Evolutionary conservation across 2,113 vertebrate genomes (phyloP).

Genomic region (Nicator chloris): DNA sequence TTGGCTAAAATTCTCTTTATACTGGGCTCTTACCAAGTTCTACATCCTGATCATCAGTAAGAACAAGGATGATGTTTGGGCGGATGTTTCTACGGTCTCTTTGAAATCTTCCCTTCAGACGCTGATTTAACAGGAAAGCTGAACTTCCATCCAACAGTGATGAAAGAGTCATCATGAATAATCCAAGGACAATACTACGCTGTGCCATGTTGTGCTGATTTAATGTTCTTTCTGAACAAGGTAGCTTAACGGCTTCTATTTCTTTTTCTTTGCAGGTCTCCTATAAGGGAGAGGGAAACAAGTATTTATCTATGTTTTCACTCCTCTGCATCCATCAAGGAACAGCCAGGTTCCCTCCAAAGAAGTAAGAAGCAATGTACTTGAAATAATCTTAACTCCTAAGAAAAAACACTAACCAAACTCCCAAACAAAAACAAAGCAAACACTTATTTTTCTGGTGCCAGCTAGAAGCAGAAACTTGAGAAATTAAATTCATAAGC

Average conservation of each 20-base stretch:
- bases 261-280: slow-evolving; percentile 51
- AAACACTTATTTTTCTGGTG: not conserved
- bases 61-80: slow-evolving; percentile 95
- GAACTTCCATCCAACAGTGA: slow-evolving; percentile 74
- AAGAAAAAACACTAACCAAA: not conserved
- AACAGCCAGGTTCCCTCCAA: not conserved
- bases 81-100: slow-evolving; percentile 94
- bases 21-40: slow-evolving; percentile 84
- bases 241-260: slow-evolving; percentile 9
- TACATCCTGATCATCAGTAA: slow-evolving; percentile 95
- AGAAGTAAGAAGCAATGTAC: not conserved
- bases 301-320: not conserved
- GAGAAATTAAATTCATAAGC: not conserved
- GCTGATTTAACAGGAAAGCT: slow-evolving; percentile 80
- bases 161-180: slow-evolving; percentile 73
- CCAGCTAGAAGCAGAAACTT: not conserved
- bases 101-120: slow-evolving; percentile 89
- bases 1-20: not conserved
- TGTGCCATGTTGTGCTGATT: slow-evolving; percentile 58
- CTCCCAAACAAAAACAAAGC: not conserved
- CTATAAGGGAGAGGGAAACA: not conserved
- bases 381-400: not conserved
- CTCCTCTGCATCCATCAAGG: not conserved
- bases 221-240: not conserved
- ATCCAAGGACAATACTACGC: slow-evolving; percentile 68